Evolutionary conservation across 2,113 vertebrate genomes (phyloP).

Genomic region (Anarrhichthys ocellatus): DNA sequence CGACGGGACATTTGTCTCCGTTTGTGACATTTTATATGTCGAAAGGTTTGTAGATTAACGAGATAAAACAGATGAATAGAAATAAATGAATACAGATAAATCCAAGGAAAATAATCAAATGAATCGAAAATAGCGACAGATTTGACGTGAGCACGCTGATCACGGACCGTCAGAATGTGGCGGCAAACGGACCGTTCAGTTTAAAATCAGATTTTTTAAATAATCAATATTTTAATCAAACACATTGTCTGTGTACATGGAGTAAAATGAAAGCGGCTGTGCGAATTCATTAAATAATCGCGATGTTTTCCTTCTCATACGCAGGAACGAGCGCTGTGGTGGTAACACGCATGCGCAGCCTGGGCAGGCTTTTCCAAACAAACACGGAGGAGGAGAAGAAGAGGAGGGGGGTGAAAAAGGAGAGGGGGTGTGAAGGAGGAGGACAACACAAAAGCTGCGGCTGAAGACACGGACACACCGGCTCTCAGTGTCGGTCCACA

Average conservation of each 20-base stretch:
- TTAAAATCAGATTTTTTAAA: neutral
- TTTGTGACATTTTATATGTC: neutral
- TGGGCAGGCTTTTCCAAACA: constrained; percentile 65
- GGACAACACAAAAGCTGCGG: constrained; percentile 72
- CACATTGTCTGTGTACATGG: rapidly evolving
- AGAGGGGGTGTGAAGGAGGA: constrained; percentile 15
- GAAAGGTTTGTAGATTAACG: neutral
- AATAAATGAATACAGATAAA: neutral
- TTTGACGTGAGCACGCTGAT: neutral
- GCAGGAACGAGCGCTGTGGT: constrained; percentile 71
- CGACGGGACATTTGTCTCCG: too few relatives aligned
- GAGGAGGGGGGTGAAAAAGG: constrained; percentile 2
- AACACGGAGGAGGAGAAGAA: constrained; percentile 78
- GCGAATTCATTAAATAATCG: neutral
- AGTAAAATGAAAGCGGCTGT: neutral
- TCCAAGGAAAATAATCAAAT: neutral
- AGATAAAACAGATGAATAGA: neutral
- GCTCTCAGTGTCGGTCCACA: neutral
- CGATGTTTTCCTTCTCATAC: constrained; percentile 45
- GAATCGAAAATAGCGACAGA: neutral
- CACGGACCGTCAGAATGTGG: neutral
- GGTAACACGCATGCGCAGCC: constrained; percentile 83
- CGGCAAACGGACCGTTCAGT: neutral
- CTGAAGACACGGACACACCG: constrained; percentile 8
- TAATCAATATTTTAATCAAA: neutral